Percentiles rank a stretch among this genome's conserved stretches.
Conservation (phyloP, 2,113 vertebrate species). For the Gobiocypris rarus region DNA sequence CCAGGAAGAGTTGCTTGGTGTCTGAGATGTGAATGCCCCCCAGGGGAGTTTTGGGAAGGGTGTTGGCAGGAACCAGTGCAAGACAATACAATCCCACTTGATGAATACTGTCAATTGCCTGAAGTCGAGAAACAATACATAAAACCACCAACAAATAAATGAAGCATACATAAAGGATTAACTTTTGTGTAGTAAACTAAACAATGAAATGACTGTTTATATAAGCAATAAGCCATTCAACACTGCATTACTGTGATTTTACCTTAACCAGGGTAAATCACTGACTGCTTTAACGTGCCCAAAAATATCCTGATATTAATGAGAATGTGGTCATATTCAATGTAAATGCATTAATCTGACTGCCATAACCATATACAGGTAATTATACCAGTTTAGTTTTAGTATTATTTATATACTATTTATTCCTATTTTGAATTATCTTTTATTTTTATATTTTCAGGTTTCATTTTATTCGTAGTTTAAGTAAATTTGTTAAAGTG, state of each 20-base stretch:
- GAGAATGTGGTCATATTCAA: background rate
- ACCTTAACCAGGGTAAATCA: background rate
- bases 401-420: background rate
- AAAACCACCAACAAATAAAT: background rate
- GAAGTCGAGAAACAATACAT: slow-evolving; percentile 12
- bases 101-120: slow-evolving; percentile 99
- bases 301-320: background rate
- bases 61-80: slow-evolving; percentile 95
- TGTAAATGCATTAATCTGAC: background rate
- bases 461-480: background rate
- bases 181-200: background rate
- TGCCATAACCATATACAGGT: background rate
- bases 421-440: background rate
- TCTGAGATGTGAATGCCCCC: slow-evolving; percentile 97
- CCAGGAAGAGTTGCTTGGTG: slow-evolving; percentile 94
- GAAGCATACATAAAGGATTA: background rate
- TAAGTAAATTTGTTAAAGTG: background rate
- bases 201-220: background rate
- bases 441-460: background rate
- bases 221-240: background rate
- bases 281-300: background rate
- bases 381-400: background rate
- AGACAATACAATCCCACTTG: slow-evolving; percentile 97
- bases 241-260: background rate
- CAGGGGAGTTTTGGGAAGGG: slow-evolving; percentile 93